A percentile compares a stretch with the other conserved stretches of the same genome.
Conservation (phyloP, 1,140 invertebrate genomes). For the Thaumatotibia leucotreta region DNA sequence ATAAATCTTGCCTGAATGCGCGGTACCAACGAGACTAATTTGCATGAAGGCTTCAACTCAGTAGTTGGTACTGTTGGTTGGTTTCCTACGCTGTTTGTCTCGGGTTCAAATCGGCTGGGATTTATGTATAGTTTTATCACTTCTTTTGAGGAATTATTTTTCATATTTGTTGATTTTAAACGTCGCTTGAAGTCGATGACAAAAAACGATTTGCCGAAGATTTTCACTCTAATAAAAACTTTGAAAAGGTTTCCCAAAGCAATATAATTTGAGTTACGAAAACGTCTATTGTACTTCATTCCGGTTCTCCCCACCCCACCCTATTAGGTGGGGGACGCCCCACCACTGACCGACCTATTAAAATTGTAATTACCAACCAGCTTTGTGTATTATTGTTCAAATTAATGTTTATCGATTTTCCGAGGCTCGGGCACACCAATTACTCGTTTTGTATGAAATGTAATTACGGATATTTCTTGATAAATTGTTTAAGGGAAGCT, state of each 20-base stretch:
- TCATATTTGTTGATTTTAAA: too few relatives aligned
- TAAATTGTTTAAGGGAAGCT: neutral
- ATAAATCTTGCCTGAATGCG: neutral
- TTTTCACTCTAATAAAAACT: too few relatives aligned
- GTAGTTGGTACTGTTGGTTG: neutral
- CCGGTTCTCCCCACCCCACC: conserved; percentile 23
- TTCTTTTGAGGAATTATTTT: too few relatives aligned
- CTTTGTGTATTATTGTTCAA: conserved; percentile 59
- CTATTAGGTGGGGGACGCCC: conserved; percentile 16
- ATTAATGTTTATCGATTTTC: conserved; percentile 50
- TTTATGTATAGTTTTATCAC: too few relatives aligned
- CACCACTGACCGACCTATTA: conserved; percentile 59
- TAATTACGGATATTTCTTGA: neutral
- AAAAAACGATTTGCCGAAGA: too few relatives aligned
- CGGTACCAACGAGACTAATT: neutral
- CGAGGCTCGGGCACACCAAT: neutral
- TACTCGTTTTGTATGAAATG: neutral
- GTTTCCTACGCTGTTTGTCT: neutral
- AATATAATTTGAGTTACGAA: conserved; percentile 62
- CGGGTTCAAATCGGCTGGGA: neutral
- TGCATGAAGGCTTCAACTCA: neutral
- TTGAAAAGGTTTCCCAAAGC: conserved; percentile 42
- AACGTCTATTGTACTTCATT: conserved; percentile 46
- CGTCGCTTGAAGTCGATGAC: too few relatives aligned
- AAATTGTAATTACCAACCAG: conserved; percentile 65